Evolutionary conservation across 2,888 invertebrate species (phyloP), one percentile per base, ranked within the genome.

Genomic region (Mantis religiosa): DNA sequence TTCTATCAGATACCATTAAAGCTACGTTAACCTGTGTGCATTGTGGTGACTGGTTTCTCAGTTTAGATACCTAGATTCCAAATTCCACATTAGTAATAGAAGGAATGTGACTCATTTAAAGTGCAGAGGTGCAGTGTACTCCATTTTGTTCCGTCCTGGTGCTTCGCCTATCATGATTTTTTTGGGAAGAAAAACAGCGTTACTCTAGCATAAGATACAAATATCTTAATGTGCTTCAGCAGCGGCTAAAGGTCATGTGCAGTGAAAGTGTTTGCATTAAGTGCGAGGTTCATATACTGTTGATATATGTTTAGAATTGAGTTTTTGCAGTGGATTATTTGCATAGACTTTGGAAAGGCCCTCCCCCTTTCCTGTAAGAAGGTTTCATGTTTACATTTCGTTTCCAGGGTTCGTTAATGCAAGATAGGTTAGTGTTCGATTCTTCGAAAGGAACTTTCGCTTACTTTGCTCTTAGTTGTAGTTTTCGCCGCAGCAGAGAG

Each of bases 121-220:
- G 54, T 71, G 54, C 54, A 82, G 82, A 47, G 41, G 85, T 85
- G 41, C 54, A 20, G 47, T 47, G 85, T 87, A 82, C 87, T 87
- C 87, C 87, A 87, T 87, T 82, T 87, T 87, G 87, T 87, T 87
- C 30, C 15, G n/a, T 41, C 82, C 41, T 82, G 30, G 82, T 87
- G 25, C 87, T 34, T 87, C 34, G 81, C 82, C 82, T 87, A n/a
- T 28, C 82, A 87, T 82, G 87, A 82, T 85, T 34, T 34, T 82
- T 82, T 25, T 28, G 30, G 20, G 14, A 25, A 41, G 87, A 87
- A 41, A 86, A 81, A 28, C 81, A 30, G 25, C 81, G 81, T 28
- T 47, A 28, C 30, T 54, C 86, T 3, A 28, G 20, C 7, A 20
- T 71, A 0, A 4, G 54, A 71, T 71, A 71, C 54, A 15, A 20